phyloP scores from a whole-genome alignment of 2,888 invertebrate genomes.

The Habroteleia sp. region DNA sequence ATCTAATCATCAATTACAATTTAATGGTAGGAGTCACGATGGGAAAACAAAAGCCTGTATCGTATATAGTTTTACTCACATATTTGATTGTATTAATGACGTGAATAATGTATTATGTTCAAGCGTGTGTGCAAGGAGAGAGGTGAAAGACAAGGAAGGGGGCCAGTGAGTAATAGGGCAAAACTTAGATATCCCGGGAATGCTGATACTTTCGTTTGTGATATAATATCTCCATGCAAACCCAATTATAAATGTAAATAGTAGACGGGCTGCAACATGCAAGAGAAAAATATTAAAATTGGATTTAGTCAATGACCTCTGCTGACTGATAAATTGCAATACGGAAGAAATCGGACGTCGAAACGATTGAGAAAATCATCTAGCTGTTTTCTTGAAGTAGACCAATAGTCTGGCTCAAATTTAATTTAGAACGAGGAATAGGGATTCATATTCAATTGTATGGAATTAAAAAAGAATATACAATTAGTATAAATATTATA shows the following conservation, averaged over 20 bases:
- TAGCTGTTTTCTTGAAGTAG: too few species aligned
- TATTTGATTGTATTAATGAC: conserved; percentile 38
- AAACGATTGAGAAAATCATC: too few species aligned
- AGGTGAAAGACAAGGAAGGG: conserved; percentile 51
- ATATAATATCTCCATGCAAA: conserved; percentile 65
- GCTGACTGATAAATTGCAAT: too few species aligned
- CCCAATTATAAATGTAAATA: conserved; percentile 46
- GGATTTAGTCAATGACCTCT: conserved; percentile 11
- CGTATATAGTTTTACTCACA: conserved; percentile 5
- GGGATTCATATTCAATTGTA: too few species aligned
- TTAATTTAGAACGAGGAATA: too few species aligned
- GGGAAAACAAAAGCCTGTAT: conserved; percentile 31
- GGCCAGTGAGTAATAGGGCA: conserved; percentile 59
- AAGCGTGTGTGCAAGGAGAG: conserved; percentile 36
- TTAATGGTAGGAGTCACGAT: conserved; percentile 16
- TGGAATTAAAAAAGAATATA: too few species aligned
- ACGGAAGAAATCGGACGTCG: too few species aligned
- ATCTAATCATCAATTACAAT: conserved; percentile 12
- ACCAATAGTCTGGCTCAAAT: too few species aligned
- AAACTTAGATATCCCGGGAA: conserved; percentile 63
- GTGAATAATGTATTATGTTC: conserved; percentile 16
- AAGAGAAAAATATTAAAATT: conserved; percentile 21
- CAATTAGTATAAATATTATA: too few species aligned
- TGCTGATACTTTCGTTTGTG: conserved; percentile 72
- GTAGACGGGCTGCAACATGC: conserved; percentile 2